Percentiles rank a stretch among this genome's conserved stretches.
phyloP scores from a whole-genome alignment of 1,140 invertebrate genomes.

The Pantala flavescens region DNA sequence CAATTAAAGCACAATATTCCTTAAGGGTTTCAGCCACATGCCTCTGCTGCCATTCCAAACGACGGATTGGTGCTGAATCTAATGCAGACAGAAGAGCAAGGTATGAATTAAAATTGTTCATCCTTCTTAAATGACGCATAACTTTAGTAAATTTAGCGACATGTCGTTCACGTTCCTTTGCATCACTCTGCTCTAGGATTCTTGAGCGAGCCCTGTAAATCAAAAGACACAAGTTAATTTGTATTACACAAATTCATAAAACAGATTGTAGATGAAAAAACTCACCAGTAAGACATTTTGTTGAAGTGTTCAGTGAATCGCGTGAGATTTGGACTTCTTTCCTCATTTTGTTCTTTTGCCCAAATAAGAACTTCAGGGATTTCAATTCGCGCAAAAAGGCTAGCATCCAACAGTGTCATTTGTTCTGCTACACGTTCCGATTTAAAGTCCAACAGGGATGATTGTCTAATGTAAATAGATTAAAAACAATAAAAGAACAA shows the following conservation, averaged over 20 bases:
- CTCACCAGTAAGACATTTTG: slow-evolving; percentile 95
- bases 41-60: slow-evolving; percentile 92
- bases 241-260: neutral
- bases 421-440: slow-evolving; percentile 89
- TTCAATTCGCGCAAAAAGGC: slow-evolving; percentile 93
- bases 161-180: slow-evolving; percentile 90
- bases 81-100: slow-evolving; percentile 90
- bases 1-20: slow-evolving; percentile 90
- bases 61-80: slow-evolving; percentile 88
- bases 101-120: slow-evolving; percentile 99
- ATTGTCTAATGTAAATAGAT: slow-evolving; percentile 43
- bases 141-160: slow-evolving; percentile 97
- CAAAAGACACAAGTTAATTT: slow-evolving; percentile 12
- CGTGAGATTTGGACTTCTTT: slow-evolving; percentile 90
- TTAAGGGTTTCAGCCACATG: slow-evolving; percentile 84
- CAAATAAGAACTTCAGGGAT: slow-evolving; percentile 94
- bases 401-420: slow-evolving; percentile 94
- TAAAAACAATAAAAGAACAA: neutral
- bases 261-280: neutral
- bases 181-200: slow-evolving; percentile 69
- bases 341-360: slow-evolving; percentile 95
- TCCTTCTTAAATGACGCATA: slow-evolving; percentile 92
- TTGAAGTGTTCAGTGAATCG: slow-evolving; percentile 99
- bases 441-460: slow-evolving; percentile 82
- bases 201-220: slow-evolving; percentile 58